Percentiles rank a stretch among this genome's conserved stretches.
phyloP scores from a whole-genome alignment of 2,797 vertebrate genomes.

The Leontopithecus rosalia region DNA sequence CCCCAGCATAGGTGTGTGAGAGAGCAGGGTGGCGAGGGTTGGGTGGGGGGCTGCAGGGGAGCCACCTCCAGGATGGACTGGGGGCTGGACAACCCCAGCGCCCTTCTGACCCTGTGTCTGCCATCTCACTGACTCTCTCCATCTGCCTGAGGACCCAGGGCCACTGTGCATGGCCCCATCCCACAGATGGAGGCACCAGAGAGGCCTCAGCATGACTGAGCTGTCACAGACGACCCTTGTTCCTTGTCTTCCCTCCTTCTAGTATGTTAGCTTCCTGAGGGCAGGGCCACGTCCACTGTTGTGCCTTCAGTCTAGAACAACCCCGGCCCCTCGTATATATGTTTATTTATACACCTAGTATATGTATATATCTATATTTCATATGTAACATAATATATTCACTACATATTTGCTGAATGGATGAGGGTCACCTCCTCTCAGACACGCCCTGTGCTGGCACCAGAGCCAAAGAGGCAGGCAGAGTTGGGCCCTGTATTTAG shows the following conservation, averaged over 20 bases:
- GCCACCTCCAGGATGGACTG: background rate
- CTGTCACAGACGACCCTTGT: background rate
- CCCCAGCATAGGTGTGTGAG: background rate
- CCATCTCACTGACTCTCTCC: background rate
- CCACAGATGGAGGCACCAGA: background rate
- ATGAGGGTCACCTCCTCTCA: background rate
- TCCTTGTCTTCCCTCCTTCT: background rate
- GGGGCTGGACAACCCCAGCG: background rate
- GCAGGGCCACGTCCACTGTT: background rate
- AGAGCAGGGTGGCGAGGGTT: background rate
- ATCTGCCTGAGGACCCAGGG: background rate
- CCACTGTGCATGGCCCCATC: background rate
- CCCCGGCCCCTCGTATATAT: background rate
- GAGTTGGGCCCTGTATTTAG: background rate
- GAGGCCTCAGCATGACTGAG: background rate
- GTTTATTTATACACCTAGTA: background rate
- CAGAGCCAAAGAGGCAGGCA: background rate
- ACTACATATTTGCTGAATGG: background rate
- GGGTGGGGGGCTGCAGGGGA: fast-evolving
- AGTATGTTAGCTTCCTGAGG: background rate
- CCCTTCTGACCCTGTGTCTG: background rate
- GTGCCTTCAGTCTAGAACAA: background rate
- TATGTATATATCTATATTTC: background rate
- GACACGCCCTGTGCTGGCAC: background rate
- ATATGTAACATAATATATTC: background rate